A percentile compares a stretch with the other conserved stretches of the same genome.
phyloP scores from a whole-genome alignment of 2,113 vertebrate species.

The Illadopsis cleaveri region DNA sequence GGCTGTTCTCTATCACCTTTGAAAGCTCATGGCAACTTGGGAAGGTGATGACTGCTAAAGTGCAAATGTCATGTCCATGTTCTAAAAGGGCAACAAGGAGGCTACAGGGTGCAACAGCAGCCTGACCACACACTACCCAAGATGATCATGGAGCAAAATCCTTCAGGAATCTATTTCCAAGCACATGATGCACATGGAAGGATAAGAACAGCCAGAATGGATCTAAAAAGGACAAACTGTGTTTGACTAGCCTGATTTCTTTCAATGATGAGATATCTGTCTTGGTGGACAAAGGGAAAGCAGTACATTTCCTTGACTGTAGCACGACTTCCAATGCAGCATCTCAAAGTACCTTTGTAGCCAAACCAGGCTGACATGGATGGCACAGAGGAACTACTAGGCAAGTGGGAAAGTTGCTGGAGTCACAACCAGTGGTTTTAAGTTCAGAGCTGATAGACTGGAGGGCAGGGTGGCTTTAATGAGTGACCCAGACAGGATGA shows the following conservation, averaged over 20 bases:
- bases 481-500: not conserved
- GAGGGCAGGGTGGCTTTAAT: not conserved
- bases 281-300: not conserved
- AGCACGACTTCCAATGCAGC: not conserved
- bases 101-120: not conserved
- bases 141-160: not conserved
- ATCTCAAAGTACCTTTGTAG: not conserved
- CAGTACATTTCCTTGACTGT: not conserved
- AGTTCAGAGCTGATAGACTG: not conserved
- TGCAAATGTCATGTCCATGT: rapidly evolving
- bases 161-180: not conserved
- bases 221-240: not conserved
- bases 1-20: not conserved
- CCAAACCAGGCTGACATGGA: not conserved
- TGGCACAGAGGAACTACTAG: not conserved
- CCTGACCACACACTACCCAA: not conserved
- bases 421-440: not conserved
- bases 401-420: not conserved
- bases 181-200: not conserved
- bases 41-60: not conserved
- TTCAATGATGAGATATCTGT: not conserved
- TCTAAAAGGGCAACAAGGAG: not conserved
- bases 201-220: not conserved
- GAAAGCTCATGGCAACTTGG: not conserved
- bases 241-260: not conserved